Evolutionary conservation across 1,140 invertebrate genomes (phyloP).

Genomic region (Nebria ingens): DNA sequence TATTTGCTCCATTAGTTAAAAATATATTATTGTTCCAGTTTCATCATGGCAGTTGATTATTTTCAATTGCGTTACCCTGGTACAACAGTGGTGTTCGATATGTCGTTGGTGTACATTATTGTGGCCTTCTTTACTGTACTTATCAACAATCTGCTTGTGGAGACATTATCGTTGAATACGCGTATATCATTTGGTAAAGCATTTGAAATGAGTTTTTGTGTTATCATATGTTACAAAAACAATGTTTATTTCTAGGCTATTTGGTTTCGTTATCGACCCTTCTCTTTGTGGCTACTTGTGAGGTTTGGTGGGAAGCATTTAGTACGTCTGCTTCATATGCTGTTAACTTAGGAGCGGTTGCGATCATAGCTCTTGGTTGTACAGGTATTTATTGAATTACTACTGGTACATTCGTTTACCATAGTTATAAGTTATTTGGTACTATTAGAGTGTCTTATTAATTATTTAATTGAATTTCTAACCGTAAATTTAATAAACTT

Average conservation of each 20-base stretch:
- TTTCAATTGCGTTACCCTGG: slow-evolving; percentile 74
- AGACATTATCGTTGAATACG: slow-evolving; percentile 68
- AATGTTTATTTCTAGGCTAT: too few relatives aligned
- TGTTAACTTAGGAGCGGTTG: slow-evolving; percentile 73
- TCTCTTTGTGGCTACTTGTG: slow-evolving; percentile 70
- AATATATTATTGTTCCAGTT: slow-evolving; percentile 53
- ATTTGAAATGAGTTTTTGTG: too few relatives aligned
- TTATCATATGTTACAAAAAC: too few relatives aligned
- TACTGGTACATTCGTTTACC: too few relatives aligned
- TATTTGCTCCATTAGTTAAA: too few relatives aligned
- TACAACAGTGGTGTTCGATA: slow-evolving; percentile 80
- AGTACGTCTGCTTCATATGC: slow-evolving; percentile 57
- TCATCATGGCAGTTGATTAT: slow-evolving; percentile 83
- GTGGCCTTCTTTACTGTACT: slow-evolving; percentile 78
- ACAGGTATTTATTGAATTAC: slow-evolving; percentile 65
- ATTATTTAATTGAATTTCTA: too few relatives aligned
- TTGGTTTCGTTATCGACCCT: slow-evolving; percentile 69
- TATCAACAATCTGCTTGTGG: slow-evolving; percentile 75
- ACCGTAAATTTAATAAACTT: too few relatives aligned
- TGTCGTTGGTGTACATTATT: slow-evolving; percentile 82
- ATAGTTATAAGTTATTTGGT: too few relatives aligned
- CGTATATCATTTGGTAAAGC: slow-evolving; percentile 80
- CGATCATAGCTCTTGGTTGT: slow-evolving; percentile 76
- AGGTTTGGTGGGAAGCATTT: slow-evolving; percentile 76
- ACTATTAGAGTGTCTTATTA: too few relatives aligned